Evolutionary conservation across 2,797 vertebrate species (phyloP).

Genomic region (Muscicapa striata): DNA sequence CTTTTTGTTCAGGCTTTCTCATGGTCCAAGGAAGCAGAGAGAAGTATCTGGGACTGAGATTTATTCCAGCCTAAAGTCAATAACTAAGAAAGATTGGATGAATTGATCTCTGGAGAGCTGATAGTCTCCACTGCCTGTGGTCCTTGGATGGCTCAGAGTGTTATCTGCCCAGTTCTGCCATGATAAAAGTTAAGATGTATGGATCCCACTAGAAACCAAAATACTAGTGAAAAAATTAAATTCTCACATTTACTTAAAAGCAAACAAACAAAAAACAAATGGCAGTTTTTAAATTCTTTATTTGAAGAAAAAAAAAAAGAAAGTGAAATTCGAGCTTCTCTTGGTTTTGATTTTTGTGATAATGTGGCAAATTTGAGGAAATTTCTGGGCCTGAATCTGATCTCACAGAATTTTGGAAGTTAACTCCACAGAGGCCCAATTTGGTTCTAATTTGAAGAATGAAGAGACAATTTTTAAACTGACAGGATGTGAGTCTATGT

Average conservation of each 20-base stretch:
- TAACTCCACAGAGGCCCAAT: background rate
- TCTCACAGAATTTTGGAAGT: background rate
- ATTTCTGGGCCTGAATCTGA: background rate
- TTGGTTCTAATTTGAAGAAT: background rate
- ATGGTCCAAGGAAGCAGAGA: background rate
- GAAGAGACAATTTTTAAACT: background rate
- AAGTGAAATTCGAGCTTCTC: rapidly evolving
- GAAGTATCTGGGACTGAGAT: background rate
- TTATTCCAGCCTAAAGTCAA: background rate
- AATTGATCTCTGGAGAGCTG: background rate
- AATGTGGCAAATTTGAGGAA: background rate
- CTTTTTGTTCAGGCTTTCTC: background rate
- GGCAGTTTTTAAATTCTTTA: background rate
- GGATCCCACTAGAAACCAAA: background rate
- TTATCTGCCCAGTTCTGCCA: background rate
- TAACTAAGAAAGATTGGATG: background rate
- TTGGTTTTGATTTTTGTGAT: background rate
- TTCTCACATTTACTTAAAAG: background rate
- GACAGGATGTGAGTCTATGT: background rate
- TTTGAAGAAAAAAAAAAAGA: background rate
- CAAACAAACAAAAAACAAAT: background rate
- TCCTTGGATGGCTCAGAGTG: background rate
- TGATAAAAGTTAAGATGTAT: background rate
- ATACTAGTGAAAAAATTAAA: background rate
- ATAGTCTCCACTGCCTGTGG: background rate